Base-by-base conservation (phyloP, 2,888 invertebrate genomes). In the Saturnia pavonia region DNA sequence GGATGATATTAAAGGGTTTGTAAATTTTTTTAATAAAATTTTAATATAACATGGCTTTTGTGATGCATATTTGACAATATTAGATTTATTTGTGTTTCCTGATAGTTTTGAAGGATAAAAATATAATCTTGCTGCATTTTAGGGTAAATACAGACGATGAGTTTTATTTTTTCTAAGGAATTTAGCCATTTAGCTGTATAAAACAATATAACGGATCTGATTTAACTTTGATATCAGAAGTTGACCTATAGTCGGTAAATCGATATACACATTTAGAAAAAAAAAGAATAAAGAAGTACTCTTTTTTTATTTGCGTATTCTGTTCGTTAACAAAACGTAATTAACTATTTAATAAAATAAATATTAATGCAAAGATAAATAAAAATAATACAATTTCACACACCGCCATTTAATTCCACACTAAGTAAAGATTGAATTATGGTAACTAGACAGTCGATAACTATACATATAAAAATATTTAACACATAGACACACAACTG, bases 1-100 rank as follows among this genome's bases (percentile, higher is more conserved):
- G 84, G 77, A 82, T 81, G 77, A 73, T 71, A 70, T 76, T 60
- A 60, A 72, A 76, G 86, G 91, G 92, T 92, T 88, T 88, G 91
- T 87, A 84, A 19, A 82, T 82, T 82, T 81, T 85, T 87, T 80
- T 72, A 69, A 78, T 79, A 77, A 22, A 0, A 25, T 25, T 11
- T 27, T 60, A 27, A 16, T 22, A 1, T 54, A 54, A 12, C 4
- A 27, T 11, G n/a, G 8, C n/a, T 0, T 9, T 43, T 1, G 43
- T 12, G 8, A 14, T 43, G 48, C 12, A 60, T 9, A 27, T 27
- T 60, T 60, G 1, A 25, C 25, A 25, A 12, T 12, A 25, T 60
- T 27, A 14, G 25, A 14, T 60, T 60, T 16, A 25, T 57, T 25
- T 4, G 3, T 22, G 25, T 57, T 57, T 9, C 6, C 8, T 57